These are phyloP conservation scores for Empidonax traillii DNA, from an alignment of 2,113 vertebrate genomes.

Conservation along the genomic window DNA sequence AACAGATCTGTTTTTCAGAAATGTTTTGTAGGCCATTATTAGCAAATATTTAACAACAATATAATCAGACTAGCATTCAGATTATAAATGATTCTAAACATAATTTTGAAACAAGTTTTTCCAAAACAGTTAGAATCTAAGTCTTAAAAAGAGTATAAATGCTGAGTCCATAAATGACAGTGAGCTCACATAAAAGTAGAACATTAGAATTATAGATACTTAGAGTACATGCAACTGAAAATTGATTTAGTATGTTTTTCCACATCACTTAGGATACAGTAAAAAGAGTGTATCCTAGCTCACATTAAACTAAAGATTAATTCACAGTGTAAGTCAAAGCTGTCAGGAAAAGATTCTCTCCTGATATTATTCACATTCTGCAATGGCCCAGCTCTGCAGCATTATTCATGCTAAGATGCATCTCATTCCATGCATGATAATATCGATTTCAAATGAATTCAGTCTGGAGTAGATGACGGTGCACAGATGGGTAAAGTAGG, in stretches of 20 bases:
- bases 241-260: neutral
- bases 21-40: neutral
- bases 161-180: neutral
- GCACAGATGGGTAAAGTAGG: conserved; percentile 10
- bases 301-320: neutral
- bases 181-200: neutral
- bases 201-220: neutral
- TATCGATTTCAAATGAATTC: neutral
- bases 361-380: neutral
- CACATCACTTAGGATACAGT: neutral
- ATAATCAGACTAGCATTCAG: neutral
- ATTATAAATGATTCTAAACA: neutral
- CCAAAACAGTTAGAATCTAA: neutral
- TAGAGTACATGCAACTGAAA: neutral
- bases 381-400: neutral
- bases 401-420: neutral
- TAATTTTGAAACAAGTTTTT: neutral
- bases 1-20: neutral
- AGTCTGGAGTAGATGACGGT: neutral
- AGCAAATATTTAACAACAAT: neutral
- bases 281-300: neutral
- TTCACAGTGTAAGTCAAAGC: neutral
- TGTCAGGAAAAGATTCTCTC: neutral
- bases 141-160: neutral
- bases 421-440: neutral